phyloP scores from a whole-genome alignment of 2,888 invertebrate genomes.

The Cordilura impudica region DNA sequence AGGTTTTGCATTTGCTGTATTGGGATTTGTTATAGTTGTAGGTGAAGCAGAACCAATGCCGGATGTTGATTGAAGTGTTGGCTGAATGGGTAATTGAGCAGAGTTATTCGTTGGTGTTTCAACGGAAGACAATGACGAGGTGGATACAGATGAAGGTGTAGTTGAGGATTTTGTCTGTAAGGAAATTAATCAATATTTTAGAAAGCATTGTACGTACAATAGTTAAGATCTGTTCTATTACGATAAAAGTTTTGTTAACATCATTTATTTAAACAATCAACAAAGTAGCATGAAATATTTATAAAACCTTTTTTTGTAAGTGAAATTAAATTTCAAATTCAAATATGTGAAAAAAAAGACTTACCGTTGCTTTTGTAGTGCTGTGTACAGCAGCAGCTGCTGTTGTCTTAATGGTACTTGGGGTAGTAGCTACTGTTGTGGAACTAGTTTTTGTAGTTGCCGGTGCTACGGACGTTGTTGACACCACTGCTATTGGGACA shows the following conservation, averaged over 20 bases:
- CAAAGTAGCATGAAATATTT: neutral
- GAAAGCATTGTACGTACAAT: neutral
- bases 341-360: no score
- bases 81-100: conserved; percentile 59
- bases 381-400: conserved; percentile 33
- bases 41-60: conserved; percentile 59
- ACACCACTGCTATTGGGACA: conserved; percentile 55
- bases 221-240: neutral
- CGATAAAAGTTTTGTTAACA: no score
- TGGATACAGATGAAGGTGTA: conserved; percentile 57
- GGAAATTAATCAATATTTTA: conserved; percentile 27
- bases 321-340: no score
- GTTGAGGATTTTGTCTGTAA: conserved; percentile 58
- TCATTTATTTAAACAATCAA: no score
- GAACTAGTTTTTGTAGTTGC: conserved; percentile 73
- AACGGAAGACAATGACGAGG: conserved; percentile 50
- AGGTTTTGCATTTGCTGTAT: conserved; percentile 68
- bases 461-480: conserved; percentile 70
- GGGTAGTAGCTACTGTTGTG: conserved; percentile 48
- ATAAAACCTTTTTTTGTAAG: no score
- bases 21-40: conserved; percentile 69
- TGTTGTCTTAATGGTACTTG: conserved; percentile 59
- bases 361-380: conserved; percentile 55
- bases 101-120: conserved; percentile 33
- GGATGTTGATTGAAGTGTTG: conserved; percentile 62